Conservation (phyloP, 2,888 invertebrate genomes). For the Petrolisthes manimaculis region DNA sequence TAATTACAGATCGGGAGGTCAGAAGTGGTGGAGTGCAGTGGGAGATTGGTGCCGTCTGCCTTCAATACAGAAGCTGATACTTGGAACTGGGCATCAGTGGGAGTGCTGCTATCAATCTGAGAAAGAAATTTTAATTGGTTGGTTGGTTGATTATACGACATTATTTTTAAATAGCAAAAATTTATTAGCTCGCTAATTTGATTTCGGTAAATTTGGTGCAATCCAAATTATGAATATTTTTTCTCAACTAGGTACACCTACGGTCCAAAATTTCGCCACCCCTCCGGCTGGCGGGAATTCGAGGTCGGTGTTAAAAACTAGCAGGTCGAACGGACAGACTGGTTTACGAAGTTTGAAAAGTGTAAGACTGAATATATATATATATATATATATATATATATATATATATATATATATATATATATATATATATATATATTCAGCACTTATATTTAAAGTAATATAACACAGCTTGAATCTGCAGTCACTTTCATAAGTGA, state of each 20-base stretch:
- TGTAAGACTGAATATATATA: neutral
- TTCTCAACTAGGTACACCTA: too few species aligned
- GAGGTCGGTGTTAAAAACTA: too few species aligned
- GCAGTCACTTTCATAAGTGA: neutral
- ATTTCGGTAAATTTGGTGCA: too few species aligned
- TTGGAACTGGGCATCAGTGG: neutral
- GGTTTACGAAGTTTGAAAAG: neutral
- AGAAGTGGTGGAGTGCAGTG: neutral
- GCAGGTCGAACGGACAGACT: neutral
- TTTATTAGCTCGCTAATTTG: too few species aligned
- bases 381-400: conserved; percentile 5
- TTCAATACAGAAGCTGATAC: neutral
- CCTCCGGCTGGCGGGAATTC: too few species aligned
- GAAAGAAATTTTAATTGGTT: neutral
- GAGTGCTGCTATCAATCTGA: neutral
- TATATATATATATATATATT: conserved; percentile 19
- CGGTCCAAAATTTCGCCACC: too few species aligned
- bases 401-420: conserved; percentile 22
- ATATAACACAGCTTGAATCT: neutral
- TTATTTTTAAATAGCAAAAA: too few species aligned
- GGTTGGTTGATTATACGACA: neutral
- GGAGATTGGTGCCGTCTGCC: neutral
- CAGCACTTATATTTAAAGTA: neutral
- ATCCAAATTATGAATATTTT: too few species aligned
- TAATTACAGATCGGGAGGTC: too few species aligned